Percentiles rank a stretch among this genome's conserved stretches.
Conservation (phyloP, 2,113 vertebrate species). For the Perca flavescens region DNA sequence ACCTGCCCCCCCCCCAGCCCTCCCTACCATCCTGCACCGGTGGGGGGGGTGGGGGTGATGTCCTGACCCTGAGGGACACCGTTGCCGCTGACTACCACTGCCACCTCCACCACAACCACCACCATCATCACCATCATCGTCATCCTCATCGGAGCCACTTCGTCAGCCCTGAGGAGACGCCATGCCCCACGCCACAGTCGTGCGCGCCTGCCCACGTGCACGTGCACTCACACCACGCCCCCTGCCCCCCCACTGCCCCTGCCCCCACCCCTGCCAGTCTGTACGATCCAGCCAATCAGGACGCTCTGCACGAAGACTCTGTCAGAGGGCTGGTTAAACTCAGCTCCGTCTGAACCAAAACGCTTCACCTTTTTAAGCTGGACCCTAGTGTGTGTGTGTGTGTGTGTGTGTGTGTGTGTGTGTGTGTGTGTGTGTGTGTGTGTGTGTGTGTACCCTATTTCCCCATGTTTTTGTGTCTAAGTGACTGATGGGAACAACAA, state of each 20-base stretch:
- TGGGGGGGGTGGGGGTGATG: constrained; percentile 85
- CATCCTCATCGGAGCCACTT: constrained; percentile 81
- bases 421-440: too few relatives aligned
- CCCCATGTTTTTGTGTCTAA: too few relatives aligned
- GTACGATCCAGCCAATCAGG: constrained; percentile 90
- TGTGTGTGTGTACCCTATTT: too few relatives aligned
- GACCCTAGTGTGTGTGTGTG: too few relatives aligned
- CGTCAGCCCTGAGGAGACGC: constrained; percentile 90
- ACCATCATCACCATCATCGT: constrained; percentile 78
- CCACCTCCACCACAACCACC: constrained; percentile 81
- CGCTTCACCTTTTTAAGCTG: neutral
- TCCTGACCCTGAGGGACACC: constrained; percentile 81
- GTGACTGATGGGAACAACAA: too few relatives aligned
- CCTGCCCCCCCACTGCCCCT: neutral
- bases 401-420: too few relatives aligned
- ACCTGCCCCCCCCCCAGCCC: constrained; percentile 87
- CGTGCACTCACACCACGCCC: constrained; percentile 35
- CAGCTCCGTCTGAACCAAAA: constrained; percentile 89
- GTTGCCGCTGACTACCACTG: neutral
- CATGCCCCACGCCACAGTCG: constrained; percentile 85
- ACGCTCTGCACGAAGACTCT: constrained; percentile 94
- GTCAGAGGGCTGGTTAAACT: constrained; percentile 95
- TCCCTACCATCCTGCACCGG: constrained; percentile 85
- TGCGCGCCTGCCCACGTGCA: constrained; percentile 77
- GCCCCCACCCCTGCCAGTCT: constrained; percentile 80